A percentile compares a stretch with the other conserved stretches of the same genome.
These are phyloP conservation scores for Platichthys flesus DNA, from an alignment of 2,113 vertebrate genomes.

Conservation along the genomic window DNA sequence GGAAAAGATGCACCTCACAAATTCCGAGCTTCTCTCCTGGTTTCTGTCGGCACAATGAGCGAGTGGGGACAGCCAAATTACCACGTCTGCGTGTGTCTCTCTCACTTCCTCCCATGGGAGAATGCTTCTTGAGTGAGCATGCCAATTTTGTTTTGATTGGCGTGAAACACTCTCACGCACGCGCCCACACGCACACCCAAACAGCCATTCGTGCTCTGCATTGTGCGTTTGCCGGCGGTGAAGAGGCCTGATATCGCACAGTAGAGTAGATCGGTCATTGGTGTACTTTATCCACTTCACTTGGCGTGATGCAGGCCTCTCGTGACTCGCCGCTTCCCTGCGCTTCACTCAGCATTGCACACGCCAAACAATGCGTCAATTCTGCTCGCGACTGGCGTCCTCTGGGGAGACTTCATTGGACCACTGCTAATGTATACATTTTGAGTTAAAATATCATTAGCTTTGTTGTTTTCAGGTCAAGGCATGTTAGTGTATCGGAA, in stretches of 20 bases:
- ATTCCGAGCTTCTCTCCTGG: conserved; percentile 23
- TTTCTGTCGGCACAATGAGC: conserved; percentile 7
- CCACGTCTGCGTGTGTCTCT: conserved; percentile 2
- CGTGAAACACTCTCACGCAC: conserved; percentile 24
- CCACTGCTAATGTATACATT: conserved; percentile 66
- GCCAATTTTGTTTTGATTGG: conserved; percentile 65
- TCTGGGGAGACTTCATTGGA: conserved; percentile 62
- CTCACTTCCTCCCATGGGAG: conserved; percentile 44
- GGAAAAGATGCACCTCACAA: conserved; percentile 2
- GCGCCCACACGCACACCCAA: conserved; percentile 15
- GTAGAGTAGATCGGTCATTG: conserved; percentile 74
- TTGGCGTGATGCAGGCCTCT: conserved; percentile 79
- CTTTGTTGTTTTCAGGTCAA: conserved; percentile 84
- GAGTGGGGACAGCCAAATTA: conserved; percentile 2
- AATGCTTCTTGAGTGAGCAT: conserved; percentile 51
- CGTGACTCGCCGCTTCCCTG: conserved; percentile 79
- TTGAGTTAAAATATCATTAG: conserved; percentile 77
- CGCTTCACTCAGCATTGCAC: conserved; percentile 67
- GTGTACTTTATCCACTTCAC: conserved; percentile 77
- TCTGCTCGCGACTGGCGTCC: conserved; percentile 58
- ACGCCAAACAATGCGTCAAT: conserved; percentile 74
- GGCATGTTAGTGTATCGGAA: conserved; percentile 69
- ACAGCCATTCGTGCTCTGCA: conserved; percentile 38
- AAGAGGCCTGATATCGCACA: conserved; percentile 67
- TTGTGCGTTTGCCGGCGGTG: conserved; percentile 43